Conservation (phyloP, 1,140 invertebrate genomes). For the Rhyzopertha dominica region DNA sequence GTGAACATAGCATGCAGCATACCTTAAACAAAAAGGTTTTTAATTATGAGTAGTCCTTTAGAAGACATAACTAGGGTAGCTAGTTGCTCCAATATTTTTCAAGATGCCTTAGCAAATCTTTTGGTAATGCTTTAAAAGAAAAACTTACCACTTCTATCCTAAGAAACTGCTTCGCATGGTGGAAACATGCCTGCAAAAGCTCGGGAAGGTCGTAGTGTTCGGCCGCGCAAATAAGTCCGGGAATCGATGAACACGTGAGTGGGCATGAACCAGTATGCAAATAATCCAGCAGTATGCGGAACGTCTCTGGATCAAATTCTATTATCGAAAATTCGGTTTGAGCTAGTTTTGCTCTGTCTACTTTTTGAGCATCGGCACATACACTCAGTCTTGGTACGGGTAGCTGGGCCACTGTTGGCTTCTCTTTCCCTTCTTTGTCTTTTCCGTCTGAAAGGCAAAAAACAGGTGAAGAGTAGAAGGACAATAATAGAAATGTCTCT, state of each 20-base stretch:
- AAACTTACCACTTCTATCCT: slow-evolving; percentile 76
- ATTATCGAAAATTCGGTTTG: slow-evolving; percentile 95
- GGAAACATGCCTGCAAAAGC: slow-evolving; percentile 88
- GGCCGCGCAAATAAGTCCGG: slow-evolving; percentile 87
- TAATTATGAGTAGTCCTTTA: slow-evolving; percentile 1
- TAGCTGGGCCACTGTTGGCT: slow-evolving; percentile 61
- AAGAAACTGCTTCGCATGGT: slow-evolving; percentile 90
- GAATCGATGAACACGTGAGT: slow-evolving; percentile 85
- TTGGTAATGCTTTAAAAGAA: too few relatives aligned
- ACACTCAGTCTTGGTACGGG: slow-evolving; percentile 84
- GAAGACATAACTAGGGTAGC: too few relatives aligned
- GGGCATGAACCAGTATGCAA: slow-evolving; percentile 89
- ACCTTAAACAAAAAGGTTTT: slow-evolving; percentile 56
- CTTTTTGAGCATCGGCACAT: slow-evolving; percentile 89
- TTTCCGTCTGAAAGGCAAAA: slow-evolving; percentile 57
- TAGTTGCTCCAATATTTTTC: too few relatives aligned
- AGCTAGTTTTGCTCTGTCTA: slow-evolving; percentile 82
- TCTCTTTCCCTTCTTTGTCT: slow-evolving; percentile 75
- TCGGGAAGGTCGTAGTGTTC: slow-evolving; percentile 93
- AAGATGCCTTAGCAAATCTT: too few relatives aligned
- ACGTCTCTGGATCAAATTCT: slow-evolving; percentile 92
- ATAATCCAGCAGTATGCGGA: slow-evolving; percentile 85
- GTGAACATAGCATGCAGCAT: slow-evolving; percentile 84
- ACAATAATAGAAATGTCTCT: too few relatives aligned
- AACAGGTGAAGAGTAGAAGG: too few relatives aligned